Evolutionary conservation across 2,797 vertebrate genomes (phyloP).

Genomic region (Fistularia commersonii): DNA sequence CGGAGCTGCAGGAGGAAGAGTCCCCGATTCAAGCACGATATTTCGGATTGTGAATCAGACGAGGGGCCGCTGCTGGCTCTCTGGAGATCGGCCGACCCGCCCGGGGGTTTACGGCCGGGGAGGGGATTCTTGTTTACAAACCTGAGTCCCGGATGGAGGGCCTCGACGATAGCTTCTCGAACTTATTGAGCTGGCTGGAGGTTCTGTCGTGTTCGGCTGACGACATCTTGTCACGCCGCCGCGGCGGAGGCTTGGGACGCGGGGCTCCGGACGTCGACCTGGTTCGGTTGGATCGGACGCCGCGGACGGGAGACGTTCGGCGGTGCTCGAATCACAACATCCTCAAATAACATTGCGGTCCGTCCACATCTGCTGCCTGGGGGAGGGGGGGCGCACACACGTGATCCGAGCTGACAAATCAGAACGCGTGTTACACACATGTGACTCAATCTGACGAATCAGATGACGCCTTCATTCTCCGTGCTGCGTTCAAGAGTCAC

Average conservation of each 20-base stretch:
- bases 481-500: no score
- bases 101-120: neutral
- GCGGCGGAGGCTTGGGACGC: neutral
- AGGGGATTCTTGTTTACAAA: constrained; percentile 68
- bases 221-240: constrained; percentile 47
- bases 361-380: no score
- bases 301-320: no score
- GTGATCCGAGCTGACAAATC: no score
- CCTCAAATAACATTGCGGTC: no score
- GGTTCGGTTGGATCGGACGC: no score
- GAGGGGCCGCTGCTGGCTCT: neutral
- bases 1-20: neutral
- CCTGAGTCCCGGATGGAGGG: constrained; percentile 80
- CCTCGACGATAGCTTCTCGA: constrained; percentile 87
- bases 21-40: neutral
- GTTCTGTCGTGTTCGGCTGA: constrained; percentile 44
- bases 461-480: no score
- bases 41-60: neutral
- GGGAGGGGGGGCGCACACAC: no score
- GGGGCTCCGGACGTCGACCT: neutral
- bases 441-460: no score
- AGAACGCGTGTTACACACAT: no score
- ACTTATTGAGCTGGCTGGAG: constrained; percentile 81
- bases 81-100: neutral
- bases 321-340: no score